Percentiles rank a stretch among this genome's conserved stretches.
Evolutionary conservation across 2,888 invertebrate species (phyloP).

Genomic region (Tenthredo mesomela): DNA sequence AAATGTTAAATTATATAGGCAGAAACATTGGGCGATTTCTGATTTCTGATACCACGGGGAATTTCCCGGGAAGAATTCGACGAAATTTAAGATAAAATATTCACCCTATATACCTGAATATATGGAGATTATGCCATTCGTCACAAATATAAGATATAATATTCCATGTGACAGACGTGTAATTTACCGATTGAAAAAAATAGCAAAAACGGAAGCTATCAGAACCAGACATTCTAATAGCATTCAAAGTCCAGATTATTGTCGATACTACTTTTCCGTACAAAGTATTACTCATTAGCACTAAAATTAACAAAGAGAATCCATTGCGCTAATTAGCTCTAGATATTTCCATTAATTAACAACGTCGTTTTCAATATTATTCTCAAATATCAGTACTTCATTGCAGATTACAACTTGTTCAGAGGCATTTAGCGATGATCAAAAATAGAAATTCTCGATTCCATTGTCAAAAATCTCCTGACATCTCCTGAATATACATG

Average conservation of each 20-base stretch:
- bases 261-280: not conserved
- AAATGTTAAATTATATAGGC: too few relatives aligned
- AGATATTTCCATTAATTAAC: not conserved
- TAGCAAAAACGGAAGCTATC: constrained; percentile 64
- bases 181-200: constrained; percentile 11
- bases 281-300: too few relatives aligned
- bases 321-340: constrained; percentile 21
- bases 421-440: not conserved
- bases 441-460: not conserved
- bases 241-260: constrained; percentile 64
- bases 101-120: not conserved
- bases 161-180: not conserved
- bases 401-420: not conserved
- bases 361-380: not conserved
- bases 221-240: constrained; percentile 64
- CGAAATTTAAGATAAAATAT: not conserved
- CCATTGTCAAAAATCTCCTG: not conserved
- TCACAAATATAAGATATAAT: not conserved
- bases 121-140: not conserved
- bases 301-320: constrained; percentile 4
- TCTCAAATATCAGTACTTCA: not conserved
- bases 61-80: not conserved
- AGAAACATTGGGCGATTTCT: not conserved
- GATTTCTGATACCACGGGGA: not conserved
- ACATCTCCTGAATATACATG: not conserved